Evolutionary conservation across 2,888 invertebrate genomes (phyloP).

Genomic region (Cephus pygmeus): DNA sequence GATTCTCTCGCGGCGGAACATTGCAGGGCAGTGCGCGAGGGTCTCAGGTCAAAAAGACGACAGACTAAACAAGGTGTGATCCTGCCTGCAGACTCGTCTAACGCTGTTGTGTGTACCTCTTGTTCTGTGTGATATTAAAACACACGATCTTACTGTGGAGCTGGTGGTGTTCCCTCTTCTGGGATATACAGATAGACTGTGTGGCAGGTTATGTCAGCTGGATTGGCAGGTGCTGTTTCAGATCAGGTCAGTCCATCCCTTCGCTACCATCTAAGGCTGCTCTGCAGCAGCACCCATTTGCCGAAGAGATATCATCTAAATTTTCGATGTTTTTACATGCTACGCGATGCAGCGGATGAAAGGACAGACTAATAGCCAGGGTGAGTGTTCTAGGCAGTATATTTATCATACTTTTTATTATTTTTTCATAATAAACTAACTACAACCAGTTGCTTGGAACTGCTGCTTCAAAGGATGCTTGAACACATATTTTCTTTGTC

Average conservation of each 20-base stretch:
- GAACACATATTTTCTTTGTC: not conserved
- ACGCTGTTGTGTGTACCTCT: slow-evolving; percentile 35
- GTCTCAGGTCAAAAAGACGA: slow-evolving; percentile 20
- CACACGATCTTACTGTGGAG: not conserved
- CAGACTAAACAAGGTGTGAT: slow-evolving; percentile 2
- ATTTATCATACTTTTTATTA: not conserved
- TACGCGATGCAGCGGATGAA: slow-evolving; percentile 67
- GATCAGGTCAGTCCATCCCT: slow-evolving; percentile 57
- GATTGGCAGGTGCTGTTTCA: slow-evolving; percentile 60
- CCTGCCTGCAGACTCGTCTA: not conserved
- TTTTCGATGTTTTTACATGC: slow-evolving; percentile 63
- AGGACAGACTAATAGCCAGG: slow-evolving; percentile 65
- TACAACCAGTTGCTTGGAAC: not conserved
- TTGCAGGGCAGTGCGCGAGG: slow-evolving; percentile 34
- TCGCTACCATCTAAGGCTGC: slow-evolving; percentile 20
- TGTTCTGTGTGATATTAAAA: slow-evolving; percentile 28
- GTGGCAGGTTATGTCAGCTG: slow-evolving; percentile 63
- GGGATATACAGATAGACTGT: slow-evolving; percentile 20
- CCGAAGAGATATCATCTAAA: slow-evolving; percentile 49
- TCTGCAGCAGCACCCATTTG: slow-evolving; percentile 36
- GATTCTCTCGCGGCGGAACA: slow-evolving; percentile 44
- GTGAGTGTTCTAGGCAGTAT: slow-evolving; percentile 41
- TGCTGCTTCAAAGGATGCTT: not conserved
- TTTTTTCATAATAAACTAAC: not conserved
- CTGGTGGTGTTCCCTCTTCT: slow-evolving; percentile 11